Percentiles rank a stretch among this genome's conserved stretches.
Conservation (phyloP, 2,113 vertebrate genomes). For the Mirounga angustirostris region DNA sequence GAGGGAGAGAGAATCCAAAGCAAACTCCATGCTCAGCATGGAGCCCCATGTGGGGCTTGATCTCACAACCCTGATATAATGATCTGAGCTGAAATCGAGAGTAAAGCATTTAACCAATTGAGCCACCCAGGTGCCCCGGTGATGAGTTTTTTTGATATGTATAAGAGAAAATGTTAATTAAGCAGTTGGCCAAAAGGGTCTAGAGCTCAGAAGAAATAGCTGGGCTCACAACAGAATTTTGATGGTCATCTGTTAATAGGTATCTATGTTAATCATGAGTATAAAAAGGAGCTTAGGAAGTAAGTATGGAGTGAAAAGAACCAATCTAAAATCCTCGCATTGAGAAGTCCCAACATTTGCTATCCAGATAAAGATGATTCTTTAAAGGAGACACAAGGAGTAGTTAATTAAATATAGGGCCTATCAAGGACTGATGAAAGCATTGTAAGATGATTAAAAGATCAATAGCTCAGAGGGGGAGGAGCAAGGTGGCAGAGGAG, state of each 20-base stretch:
- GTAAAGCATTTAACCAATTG: background rate
- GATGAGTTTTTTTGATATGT: constrained; percentile 1
- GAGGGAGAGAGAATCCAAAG: background rate
- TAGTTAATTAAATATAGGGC: background rate
- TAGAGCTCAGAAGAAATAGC: constrained; percentile 12
- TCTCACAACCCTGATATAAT: background rate
- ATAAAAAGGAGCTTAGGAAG: background rate
- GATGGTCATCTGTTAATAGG: background rate
- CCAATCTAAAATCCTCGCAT: background rate
- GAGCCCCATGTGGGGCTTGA: background rate
- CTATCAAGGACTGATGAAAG: background rate
- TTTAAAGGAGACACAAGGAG: background rate
- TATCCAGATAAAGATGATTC: background rate
- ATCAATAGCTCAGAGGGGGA: background rate
- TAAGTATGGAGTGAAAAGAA: background rate
- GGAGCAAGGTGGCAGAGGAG: too few relatives aligned
- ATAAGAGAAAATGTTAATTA: constrained; percentile 33
- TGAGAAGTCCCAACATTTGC: background rate
- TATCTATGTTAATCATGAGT: background rate
- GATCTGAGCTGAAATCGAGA: background rate
- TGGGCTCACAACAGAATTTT: background rate
- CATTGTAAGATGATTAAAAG: background rate
- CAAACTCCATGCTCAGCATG: background rate
- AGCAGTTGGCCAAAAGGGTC: background rate
- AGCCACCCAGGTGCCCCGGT: background rate